Evolutionary conservation across 2,113 vertebrate genomes (phyloP).

Genomic region (Lipophrys pholis): DNA sequence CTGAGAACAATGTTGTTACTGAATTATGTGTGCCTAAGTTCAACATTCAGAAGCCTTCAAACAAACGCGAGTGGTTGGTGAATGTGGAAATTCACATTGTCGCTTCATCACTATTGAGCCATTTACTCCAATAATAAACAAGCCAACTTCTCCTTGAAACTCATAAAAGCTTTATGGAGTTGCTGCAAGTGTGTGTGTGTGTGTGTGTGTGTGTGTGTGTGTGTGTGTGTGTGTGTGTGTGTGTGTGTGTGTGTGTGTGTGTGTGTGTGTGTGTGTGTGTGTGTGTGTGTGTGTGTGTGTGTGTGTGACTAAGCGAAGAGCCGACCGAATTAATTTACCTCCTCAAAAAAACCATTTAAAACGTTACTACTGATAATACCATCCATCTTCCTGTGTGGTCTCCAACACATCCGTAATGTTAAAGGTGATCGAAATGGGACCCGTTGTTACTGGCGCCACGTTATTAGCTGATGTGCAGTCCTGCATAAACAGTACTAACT

Average conservation of each 20-base stretch:
- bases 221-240: neutral
- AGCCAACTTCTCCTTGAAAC: constrained; percentile 27
- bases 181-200: neutral
- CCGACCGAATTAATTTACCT: constrained; percentile 20
- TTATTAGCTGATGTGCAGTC: neutral
- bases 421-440: neutral
- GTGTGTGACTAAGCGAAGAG: constrained; percentile 17
- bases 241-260: constrained; percentile 1
- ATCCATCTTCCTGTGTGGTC: neutral
- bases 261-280: neutral
- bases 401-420: constrained; percentile 6
- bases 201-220: neutral
- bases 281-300: neutral
- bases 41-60: constrained; percentile 1
- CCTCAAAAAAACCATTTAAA: constrained; percentile 27
- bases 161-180: constrained; percentile 58
- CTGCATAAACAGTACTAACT: neutral
- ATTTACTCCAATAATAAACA: constrained; percentile 18
- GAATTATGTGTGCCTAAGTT: no score
- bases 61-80: no score
- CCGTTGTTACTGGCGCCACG: neutral
- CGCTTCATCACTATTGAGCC: constrained; percentile 1
- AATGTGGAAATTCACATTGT: constrained; percentile 2
- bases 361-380: constrained; percentile 7
- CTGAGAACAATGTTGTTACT: no score